Evolutionary conservation across 2,888 invertebrate genomes (phyloP).

Genomic region (Himalopsyche kuldschensis): DNA sequence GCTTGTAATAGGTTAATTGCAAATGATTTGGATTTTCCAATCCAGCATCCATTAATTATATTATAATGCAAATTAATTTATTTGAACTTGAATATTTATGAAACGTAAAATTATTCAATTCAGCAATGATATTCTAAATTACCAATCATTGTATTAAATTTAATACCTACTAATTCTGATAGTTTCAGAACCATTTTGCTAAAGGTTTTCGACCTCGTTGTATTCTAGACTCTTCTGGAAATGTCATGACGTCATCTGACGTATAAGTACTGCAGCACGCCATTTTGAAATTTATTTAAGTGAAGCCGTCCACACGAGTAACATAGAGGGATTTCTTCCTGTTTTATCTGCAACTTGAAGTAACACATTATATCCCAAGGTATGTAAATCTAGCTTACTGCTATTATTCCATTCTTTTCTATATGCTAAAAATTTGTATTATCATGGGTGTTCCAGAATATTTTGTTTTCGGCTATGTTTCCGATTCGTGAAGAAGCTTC

Average conservation of each 20-base stretch:
- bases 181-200: not conserved
- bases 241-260: conserved; percentile 27
- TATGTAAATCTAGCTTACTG: conserved; percentile 6
- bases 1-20: too few relatives aligned
- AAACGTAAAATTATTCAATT: too few relatives aligned
- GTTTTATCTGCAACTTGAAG: conserved; percentile 45
- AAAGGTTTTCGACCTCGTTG: not conserved
- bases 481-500: too few relatives aligned
- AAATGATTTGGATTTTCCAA: too few relatives aligned
- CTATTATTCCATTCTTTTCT: not conserved
- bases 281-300: conserved; percentile 20
- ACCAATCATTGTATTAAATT: too few relatives aligned
- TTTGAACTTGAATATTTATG: too few relatives aligned
- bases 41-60: too few relatives aligned
- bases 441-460: too few relatives aligned
- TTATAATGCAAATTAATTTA: too few relatives aligned
- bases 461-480: too few relatives aligned
- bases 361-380: conserved; percentile 26
- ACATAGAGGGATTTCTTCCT: conserved; percentile 43
- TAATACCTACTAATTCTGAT: too few relatives aligned
- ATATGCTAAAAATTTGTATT: not conserved
- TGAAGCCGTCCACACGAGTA: conserved; percentile 15
- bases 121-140: too few relatives aligned
- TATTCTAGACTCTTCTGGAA: conserved; percentile 34
- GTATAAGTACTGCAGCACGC: conserved; percentile 20